These are phyloP conservation scores for Seriola aureovittata DNA, from an alignment of 2,113 vertebrate genomes.

Conservation along the genomic window DNA sequence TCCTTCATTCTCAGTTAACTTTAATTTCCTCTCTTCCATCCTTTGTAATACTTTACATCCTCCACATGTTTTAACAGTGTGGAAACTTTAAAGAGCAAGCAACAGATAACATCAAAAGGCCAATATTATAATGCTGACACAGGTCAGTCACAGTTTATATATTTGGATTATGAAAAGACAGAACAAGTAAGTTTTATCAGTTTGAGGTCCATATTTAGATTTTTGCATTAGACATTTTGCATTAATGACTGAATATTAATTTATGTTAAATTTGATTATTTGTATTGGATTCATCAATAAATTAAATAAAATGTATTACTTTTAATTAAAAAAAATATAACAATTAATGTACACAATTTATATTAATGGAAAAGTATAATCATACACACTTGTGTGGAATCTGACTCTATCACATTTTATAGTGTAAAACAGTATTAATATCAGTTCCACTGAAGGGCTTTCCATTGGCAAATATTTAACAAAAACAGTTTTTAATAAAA, in stretches of 20 bases:
- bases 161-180: not conserved
- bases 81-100: conserved; percentile 56
- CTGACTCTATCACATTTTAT: too few relatives aligned
- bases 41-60: not conserved
- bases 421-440: conserved; percentile 5
- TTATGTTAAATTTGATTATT: not conserved
- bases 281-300: not conserved
- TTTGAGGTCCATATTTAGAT: not conserved
- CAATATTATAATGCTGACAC: not conserved
- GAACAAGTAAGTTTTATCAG: not conserved
- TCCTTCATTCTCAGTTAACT: conserved; percentile 26
- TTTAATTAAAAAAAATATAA: not conserved
- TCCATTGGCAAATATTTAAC: not conserved
- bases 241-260: not conserved
- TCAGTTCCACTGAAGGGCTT: conserved; percentile 14
- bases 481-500: conserved; percentile 8
- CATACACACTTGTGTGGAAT: conserved; percentile 11
- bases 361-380: conserved; percentile 11
- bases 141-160: not conserved
- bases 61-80: conserved; percentile 27
- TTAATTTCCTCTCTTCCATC: not conserved
- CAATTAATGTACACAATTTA: not conserved
- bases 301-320: not conserved
- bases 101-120: conserved; percentile 34
- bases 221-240: not conserved